Conservation (phyloP, 2,888 invertebrate genomes). For the Monopis laevigella region DNA sequence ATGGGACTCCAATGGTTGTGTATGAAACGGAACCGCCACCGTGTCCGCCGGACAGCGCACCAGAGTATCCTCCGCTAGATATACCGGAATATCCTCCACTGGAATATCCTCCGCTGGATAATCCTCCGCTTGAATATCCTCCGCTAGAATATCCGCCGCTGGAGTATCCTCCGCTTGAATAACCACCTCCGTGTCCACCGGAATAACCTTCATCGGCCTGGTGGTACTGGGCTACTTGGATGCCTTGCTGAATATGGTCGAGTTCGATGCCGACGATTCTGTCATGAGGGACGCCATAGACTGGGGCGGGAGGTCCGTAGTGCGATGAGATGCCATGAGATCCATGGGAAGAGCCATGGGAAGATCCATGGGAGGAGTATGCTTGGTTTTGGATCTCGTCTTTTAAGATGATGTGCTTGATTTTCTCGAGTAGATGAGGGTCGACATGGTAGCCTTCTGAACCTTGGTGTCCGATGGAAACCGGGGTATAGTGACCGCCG, state of each 20-base stretch:
- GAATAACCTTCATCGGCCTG: slow-evolving; percentile 71
- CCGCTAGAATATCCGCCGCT: slow-evolving; percentile 22
- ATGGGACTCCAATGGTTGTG: slow-evolving; percentile 48
- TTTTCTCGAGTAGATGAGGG: slow-evolving; percentile 81
- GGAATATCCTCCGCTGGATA: slow-evolving; percentile 26
- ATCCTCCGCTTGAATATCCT: slow-evolving; percentile 27
- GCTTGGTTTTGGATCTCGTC: slow-evolving; percentile 74
- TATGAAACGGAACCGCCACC: slow-evolving; percentile 33
- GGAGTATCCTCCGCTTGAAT: slow-evolving; percentile 30
- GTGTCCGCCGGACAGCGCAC: slow-evolving; percentile 28
- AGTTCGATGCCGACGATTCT: slow-evolving; percentile 85
- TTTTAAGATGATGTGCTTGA: slow-evolving; percentile 84
- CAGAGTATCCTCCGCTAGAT: slow-evolving; percentile 21
- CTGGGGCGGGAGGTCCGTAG: slow-evolving; percentile 75
- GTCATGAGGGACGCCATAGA: slow-evolving; percentile 72
- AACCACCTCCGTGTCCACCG: slow-evolving; percentile 40
- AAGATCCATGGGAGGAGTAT: slow-evolving; percentile 57
- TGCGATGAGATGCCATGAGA: slow-evolving; percentile 67
- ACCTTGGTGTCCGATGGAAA: slow-evolving; percentile 80
- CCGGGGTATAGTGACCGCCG: slow-evolving; percentile 79
- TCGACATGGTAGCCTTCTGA: slow-evolving; percentile 86
- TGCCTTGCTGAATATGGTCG: slow-evolving; percentile 85
- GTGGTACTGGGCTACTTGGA: slow-evolving; percentile 88
- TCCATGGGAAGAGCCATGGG: slow-evolving; percentile 49
- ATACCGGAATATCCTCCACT: slow-evolving; percentile 29